Percentiles rank a stretch among this genome's conserved stretches.
These are phyloP conservation scores for Anarhynchus alexandrinus DNA, from an alignment of 2,113 vertebrate species.

Conservation along the genomic window DNA sequence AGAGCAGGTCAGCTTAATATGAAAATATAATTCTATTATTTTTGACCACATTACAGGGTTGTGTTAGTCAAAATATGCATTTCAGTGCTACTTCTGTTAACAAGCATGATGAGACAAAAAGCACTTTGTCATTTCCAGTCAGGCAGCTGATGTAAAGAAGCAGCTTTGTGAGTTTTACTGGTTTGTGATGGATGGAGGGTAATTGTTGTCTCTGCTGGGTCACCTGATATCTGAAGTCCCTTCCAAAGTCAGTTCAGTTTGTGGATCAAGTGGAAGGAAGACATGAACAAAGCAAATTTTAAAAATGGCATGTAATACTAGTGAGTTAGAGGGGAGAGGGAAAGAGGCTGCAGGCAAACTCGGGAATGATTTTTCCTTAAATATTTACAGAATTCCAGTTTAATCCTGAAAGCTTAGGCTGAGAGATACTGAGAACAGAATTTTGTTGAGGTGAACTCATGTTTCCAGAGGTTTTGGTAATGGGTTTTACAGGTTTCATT, in stretches of 20 bases:
- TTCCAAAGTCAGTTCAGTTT: background rate
- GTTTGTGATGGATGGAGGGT: background rate
- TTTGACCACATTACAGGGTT: background rate
- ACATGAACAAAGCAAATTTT: background rate
- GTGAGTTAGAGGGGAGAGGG: background rate
- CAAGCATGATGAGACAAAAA: background rate
- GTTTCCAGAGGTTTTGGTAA: conserved; percentile 22
- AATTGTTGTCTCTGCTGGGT: background rate
- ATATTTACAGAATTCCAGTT: background rate
- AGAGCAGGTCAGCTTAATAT: background rate
- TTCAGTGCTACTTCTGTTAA: background rate
- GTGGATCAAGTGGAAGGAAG: background rate
- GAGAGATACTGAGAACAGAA: background rate
- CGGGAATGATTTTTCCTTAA: background rate
- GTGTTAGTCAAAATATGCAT: background rate
- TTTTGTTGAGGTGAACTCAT: background rate
- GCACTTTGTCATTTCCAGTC: background rate
- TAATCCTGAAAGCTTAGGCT: background rate
- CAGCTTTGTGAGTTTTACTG: background rate
- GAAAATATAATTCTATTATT: background rate
- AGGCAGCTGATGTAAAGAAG: background rate
- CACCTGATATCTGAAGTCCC: background rate
- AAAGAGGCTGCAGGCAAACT: background rate
- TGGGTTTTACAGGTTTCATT: conserved; percentile 2
- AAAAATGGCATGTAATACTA: background rate